Conservation (phyloP, 2,888 invertebrate genomes). For the Dendrolimus houi region DNA sequence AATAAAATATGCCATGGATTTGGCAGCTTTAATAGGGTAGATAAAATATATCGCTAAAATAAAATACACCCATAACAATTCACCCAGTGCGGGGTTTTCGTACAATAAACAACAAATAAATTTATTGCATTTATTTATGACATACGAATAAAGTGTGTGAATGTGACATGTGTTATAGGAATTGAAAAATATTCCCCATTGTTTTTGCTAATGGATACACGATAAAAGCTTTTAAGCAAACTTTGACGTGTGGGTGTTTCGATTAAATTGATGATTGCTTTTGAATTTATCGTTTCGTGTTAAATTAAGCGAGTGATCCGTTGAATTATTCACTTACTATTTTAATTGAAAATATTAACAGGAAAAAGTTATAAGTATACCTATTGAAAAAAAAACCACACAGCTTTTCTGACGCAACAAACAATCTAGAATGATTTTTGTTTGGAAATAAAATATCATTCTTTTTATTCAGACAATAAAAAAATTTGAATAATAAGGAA, state of each 20-base stretch:
- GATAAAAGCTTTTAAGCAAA: background rate
- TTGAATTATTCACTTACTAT: background rate
- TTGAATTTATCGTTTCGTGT: background rate
- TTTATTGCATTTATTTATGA: background rate
- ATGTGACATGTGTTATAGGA: background rate
- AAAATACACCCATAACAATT: conserved; percentile 1
- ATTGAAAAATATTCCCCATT: background rate
- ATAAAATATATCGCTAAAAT: conserved; percentile 5
- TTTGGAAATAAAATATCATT: background rate
- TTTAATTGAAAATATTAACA: background rate
- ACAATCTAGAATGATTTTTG: background rate
- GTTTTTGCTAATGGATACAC: background rate
- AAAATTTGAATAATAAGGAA: too few relatives aligned
- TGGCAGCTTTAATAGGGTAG: conserved; percentile 3
- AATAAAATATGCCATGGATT: conserved; percentile 17
- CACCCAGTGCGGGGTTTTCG: background rate
- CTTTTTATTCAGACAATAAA: too few relatives aligned
- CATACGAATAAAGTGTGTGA: background rate
- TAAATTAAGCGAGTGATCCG: background rate
- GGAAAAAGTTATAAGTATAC: too few relatives aligned
- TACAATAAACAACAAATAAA: background rate
- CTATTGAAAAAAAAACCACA: too few relatives aligned
- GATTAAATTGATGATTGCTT: background rate
- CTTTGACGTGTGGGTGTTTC: background rate
- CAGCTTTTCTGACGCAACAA: too few relatives aligned